Conservation (phyloP, 1,140 invertebrate genomes). For the Scaptodrosophila lebanonensis region DNA sequence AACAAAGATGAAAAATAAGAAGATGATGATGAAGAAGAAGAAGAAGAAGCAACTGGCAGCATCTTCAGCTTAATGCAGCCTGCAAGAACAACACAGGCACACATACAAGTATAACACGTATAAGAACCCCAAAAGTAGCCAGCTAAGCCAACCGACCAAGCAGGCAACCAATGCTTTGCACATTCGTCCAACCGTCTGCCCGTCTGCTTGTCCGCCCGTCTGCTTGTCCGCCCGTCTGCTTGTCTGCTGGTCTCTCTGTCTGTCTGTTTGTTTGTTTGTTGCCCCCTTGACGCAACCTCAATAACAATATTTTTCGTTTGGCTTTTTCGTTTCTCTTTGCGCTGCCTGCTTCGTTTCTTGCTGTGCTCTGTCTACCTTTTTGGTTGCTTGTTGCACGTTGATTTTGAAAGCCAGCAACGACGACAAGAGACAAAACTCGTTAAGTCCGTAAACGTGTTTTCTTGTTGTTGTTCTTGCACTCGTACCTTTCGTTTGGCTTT, state of each 20-base stretch:
- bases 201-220: background rate
- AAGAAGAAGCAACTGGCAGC: constrained; percentile 3
- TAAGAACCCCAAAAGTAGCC: constrained; percentile 22
- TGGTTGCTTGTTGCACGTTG: constrained; percentile 52
- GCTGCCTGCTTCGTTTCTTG: too few species aligned
- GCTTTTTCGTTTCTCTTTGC: constrained; percentile 41
- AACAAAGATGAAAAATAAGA: constrained; percentile 5
- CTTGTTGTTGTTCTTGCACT: constrained; percentile 32
- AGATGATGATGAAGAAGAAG: constrained; percentile 11
- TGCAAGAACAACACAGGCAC: constrained; percentile 21
- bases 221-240: background rate
- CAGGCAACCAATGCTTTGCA: too few species aligned
- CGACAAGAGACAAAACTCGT: constrained; percentile 44
- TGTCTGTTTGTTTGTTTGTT: constrained; percentile 17
- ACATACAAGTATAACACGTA: too few species aligned
- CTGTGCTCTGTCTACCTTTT: constrained; percentile 43
- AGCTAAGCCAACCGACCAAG: constrained; percentile 9
- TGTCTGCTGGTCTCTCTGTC: constrained; percentile 3
- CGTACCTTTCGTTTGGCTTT: constrained; percentile 21
- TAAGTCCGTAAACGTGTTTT: constrained; percentile 59
- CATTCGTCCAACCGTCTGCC: background rate
- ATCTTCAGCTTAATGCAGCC: constrained; percentile 22
- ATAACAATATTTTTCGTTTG: constrained; percentile 56
- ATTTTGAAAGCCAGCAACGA: constrained; percentile 38
- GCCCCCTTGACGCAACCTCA: constrained; percentile 48